Evolutionary conservation across 1,140 invertebrate genomes (phyloP).

Genomic region (Drosophila grimshawi): DNA sequence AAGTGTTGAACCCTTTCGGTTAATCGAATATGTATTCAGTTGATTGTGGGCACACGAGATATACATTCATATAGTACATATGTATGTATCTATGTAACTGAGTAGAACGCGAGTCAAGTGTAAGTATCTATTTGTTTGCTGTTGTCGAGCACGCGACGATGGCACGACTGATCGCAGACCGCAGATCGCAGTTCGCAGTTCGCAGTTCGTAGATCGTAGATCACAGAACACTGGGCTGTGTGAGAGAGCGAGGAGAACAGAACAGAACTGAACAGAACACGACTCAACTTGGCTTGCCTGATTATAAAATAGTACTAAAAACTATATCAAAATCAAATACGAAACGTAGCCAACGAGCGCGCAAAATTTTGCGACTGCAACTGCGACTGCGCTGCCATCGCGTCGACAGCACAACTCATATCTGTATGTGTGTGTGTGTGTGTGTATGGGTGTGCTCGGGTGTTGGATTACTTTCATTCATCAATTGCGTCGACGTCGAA

Average conservation of each 20-base stretch:
- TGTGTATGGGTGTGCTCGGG: constrained; percentile 1
- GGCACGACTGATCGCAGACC: constrained; percentile 38
- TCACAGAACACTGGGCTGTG: constrained; percentile 24
- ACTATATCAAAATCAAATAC: constrained; percentile 81
- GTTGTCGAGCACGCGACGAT: constrained; percentile 43
- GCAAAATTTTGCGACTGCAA: constrained; percentile 47
- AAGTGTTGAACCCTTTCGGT: constrained; percentile 12
- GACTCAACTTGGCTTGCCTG: constrained; percentile 65
- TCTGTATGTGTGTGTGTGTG: constrained; percentile 13
- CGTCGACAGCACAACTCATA: constrained; percentile 21
- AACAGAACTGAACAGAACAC: constrained; percentile 40
- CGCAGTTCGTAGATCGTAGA: constrained; percentile 8
- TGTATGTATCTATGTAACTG: not conserved
- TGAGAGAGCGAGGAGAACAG: constrained; percentile 33
- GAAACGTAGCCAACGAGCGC: constrained; percentile 75
- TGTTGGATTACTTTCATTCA: constrained; percentile 73
- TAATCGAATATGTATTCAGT: constrained; percentile 27
- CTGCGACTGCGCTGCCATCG: constrained; percentile 33
- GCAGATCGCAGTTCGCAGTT: constrained; percentile 20
- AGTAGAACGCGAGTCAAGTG: constrained; percentile 13
- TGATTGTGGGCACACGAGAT: constrained; percentile 22
- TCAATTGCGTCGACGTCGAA: constrained; percentile 48
- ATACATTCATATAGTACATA: constrained; percentile 2
- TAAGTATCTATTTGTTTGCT: constrained; percentile 18
- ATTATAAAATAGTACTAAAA: constrained; percentile 81